These are phyloP conservation scores for Rhagologus leucostigma DNA, from an alignment of 2,113 vertebrate genomes.

Conservation along the genomic window DNA sequence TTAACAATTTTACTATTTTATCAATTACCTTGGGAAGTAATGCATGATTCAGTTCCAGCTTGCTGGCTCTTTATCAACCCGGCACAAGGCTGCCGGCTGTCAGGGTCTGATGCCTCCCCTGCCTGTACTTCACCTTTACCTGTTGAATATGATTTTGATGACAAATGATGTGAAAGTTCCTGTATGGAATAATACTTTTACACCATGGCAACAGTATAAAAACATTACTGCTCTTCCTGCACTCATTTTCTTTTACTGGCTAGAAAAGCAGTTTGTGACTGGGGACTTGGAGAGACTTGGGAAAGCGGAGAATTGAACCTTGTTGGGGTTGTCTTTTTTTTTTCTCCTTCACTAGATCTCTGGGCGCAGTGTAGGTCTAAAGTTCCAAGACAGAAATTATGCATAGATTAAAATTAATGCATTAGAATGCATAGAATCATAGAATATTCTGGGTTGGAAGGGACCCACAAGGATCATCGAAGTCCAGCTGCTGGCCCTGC, in stretches of 20 bases:
- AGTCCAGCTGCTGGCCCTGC: neutral
- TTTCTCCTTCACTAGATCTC: neutral
- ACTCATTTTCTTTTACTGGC: neutral
- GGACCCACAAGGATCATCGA: neutral
- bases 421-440: too few species aligned
- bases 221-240: neutral
- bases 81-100: neutral
- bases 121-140: neutral
- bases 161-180: neutral
- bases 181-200: constrained; percentile 9
- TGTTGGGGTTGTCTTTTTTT: neutral
- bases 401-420: neutral
- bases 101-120: neutral
- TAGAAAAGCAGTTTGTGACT: neutral
- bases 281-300: neutral
- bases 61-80: neutral
- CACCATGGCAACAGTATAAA: neutral
- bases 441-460: neutral
- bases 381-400: neutral
- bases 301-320: neutral
- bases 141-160: neutral
- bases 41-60: neutral
- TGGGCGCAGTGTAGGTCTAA: neutral
- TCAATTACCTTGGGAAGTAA: neutral
- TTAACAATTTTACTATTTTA: neutral